Conservation (phyloP, 2,113 vertebrate species). For the Falcunculus frontatus region DNA sequence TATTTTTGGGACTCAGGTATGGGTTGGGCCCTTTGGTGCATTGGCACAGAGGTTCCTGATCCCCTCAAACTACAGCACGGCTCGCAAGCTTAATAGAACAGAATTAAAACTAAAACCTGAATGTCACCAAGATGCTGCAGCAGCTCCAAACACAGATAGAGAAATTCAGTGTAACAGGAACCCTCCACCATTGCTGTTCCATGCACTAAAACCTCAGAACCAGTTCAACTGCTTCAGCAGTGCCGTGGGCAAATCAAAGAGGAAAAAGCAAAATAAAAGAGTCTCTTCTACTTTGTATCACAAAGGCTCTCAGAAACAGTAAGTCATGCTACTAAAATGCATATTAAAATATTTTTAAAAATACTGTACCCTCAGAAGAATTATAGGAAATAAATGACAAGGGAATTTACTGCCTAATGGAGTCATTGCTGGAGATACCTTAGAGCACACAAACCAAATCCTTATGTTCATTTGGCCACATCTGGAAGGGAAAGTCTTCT, state of each 20-base stretch:
- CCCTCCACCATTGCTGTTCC: neutral
- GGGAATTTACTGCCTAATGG: neutral
- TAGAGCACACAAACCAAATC: neutral
- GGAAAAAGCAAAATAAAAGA: neutral
- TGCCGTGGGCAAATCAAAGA: neutral
- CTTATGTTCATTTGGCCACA: neutral
- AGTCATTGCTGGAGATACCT: neutral
- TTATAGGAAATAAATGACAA: neutral
- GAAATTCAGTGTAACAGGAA: neutral
- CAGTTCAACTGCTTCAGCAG: neutral
- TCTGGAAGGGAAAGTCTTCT: neutral
- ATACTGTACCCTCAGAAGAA: neutral
- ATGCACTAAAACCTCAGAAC: neutral
- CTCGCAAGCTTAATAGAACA: neutral
- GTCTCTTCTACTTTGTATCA: neutral
- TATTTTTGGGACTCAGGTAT: neutral
- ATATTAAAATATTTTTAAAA: neutral
- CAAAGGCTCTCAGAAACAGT: neutral
- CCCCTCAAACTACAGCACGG: neutral
- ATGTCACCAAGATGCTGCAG: neutral
- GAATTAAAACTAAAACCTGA: neutral
- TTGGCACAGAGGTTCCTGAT: neutral
- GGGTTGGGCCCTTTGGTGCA: neutral
- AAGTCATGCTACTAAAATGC: neutral
- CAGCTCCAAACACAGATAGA: neutral